Base-by-base conservation (phyloP, 2,888 invertebrate species). In the Conistra vaccinii region DNA sequence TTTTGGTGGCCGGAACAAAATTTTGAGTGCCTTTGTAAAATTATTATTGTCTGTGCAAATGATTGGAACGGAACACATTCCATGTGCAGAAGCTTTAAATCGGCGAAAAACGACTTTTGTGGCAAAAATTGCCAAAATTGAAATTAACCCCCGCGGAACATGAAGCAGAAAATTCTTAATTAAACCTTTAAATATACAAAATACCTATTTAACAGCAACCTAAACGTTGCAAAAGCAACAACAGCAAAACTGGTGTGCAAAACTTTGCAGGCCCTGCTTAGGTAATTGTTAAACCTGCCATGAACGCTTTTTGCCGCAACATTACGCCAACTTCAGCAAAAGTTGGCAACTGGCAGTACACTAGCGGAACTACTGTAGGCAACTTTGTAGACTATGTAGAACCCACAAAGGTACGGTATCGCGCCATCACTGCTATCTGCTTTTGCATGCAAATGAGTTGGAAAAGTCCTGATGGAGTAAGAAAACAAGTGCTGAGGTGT, bases 361-460 rank as follows among this genome's bases (percentile, higher is more conserved):
- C 93, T 92, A 86, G 72, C 89, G 89, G 89, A 89, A 89, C 88
- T 92, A 91, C 91, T n/a, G 80, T 84, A 87, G 88, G 72, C 87
- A 93, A 94, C 93, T 93, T 93, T 93, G 90, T 95, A 95, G 95
- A 95, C 95, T 94, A 92, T 91, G 92, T 93, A 91, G 92, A 91
- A 92, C 92, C 94, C 94, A 96, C 96, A 96, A 96, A 96, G 96
- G 96, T 95, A 94, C 92, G 90, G 76, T 95, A 94, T 95, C 95
- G 93, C 91, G 89, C 90, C 94, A 96, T 96, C 96, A 93, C 89
- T 93, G 92, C 94, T 96, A 96, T 96, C 96, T 96, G 95, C 96
- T 96, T 95, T 96, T 93, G 94, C 94, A 96, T 96, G 95, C 95
- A 96, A 96, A 96, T 96, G 96, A 96, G 96, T 96, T 95, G 94